These are phyloP conservation scores for Lophura swinhoii DNA, from an alignment of 2,797 vertebrate species.

Conservation along the genomic window DNA sequence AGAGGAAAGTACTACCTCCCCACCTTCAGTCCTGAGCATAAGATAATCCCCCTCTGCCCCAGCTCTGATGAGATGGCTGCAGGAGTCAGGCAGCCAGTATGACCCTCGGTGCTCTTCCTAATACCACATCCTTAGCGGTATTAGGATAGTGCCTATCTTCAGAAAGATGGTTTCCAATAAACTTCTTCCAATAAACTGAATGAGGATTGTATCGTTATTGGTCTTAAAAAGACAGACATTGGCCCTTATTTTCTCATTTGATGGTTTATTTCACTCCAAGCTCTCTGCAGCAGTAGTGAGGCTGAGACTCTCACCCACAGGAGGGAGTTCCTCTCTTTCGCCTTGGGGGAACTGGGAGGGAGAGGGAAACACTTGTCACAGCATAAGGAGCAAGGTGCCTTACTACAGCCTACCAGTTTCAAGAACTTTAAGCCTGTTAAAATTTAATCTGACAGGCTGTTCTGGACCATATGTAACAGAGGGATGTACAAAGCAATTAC, in stretches of 20 bases:
- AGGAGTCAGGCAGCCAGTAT: not conserved
- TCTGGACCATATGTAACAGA: not conserved
- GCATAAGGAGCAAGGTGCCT: not conserved
- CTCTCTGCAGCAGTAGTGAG: not conserved
- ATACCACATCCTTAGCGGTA: not conserved
- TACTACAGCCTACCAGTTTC: not conserved
- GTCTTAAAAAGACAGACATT: not conserved
- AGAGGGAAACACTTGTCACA: not conserved
- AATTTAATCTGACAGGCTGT: not conserved
- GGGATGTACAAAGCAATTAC: not conserved
- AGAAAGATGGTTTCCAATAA: not conserved
- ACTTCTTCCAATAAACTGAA: not conserved
- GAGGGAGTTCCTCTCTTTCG: not conserved
- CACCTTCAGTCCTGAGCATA: not conserved
- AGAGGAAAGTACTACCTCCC: not conserved
- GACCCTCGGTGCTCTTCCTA: not conserved
- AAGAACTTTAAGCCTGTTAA: not conserved
- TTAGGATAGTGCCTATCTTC: not conserved
- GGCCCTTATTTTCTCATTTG: not conserved
- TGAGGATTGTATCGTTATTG: accelerated
- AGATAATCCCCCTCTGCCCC: not conserved
- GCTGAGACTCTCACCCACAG: not conserved
- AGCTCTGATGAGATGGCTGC: accelerated
- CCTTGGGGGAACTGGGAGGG: not conserved
- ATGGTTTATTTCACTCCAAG: not conserved